phyloP scores from a whole-genome alignment of 1,140 invertebrate species.

The Drosophila santomea region DNA sequence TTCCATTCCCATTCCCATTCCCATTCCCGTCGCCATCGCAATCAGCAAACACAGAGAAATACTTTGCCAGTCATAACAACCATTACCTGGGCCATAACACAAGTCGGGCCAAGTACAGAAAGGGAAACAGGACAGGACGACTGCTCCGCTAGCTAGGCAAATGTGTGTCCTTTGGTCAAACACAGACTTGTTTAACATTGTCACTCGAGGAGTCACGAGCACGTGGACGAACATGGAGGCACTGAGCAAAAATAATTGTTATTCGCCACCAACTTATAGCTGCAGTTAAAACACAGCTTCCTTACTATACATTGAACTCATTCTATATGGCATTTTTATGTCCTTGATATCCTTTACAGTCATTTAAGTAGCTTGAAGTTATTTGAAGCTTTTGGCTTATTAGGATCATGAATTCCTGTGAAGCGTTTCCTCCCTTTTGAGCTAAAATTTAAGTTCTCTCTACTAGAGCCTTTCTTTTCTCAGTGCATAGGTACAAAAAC shows the following conservation, averaged over 20 bases:
- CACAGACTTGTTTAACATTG: slow-evolving; percentile 60
- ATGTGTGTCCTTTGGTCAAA: slow-evolving; percentile 54
- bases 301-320: too few species aligned
- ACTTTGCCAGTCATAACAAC: slow-evolving; percentile 57
- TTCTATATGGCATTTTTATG: too few species aligned
- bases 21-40: slow-evolving; percentile 9
- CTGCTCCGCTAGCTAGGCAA: slow-evolving; percentile 30
- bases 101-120: slow-evolving; percentile 18
- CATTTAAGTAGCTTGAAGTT: too few species aligned
- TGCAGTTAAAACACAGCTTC: too few species aligned
- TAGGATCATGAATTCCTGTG: too few species aligned
- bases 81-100: slow-evolving; percentile 52
- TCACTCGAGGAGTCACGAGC: slow-evolving; percentile 45
- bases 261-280: neutral
- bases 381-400: too few species aligned
- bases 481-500: slow-evolving; percentile 7
- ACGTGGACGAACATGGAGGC: slow-evolving; percentile 15
- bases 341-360: too few species aligned
- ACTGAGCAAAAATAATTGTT: neutral
- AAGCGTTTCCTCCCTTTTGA: neutral
- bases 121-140: slow-evolving; percentile 12
- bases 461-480: neutral
- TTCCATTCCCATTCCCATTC: neutral
- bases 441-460: neutral
- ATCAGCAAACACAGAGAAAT: slow-evolving; percentile 49